phyloP scores from a whole-genome alignment of 2,888 invertebrate species.

The Andrena bicolor region DNA sequence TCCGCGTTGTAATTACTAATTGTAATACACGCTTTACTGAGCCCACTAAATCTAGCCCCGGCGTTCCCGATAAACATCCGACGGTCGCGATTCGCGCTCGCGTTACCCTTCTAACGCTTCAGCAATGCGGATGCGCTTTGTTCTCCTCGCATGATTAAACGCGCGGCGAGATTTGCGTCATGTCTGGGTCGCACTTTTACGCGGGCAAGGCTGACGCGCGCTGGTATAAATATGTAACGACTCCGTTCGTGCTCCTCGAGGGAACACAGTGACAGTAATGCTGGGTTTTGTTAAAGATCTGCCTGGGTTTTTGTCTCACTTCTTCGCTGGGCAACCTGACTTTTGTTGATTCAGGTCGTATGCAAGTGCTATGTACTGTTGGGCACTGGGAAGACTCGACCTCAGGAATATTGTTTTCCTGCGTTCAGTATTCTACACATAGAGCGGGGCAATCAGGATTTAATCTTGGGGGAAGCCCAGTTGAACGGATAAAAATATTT shows the following conservation, averaged over 20 bases:
- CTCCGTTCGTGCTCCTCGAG: not conserved
- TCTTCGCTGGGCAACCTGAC: too few relatives aligned
- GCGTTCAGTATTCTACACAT: too few relatives aligned
- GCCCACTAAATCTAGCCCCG: slow-evolving; percentile 54
- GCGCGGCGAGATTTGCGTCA: slow-evolving; percentile 21
- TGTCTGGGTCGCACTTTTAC: slow-evolving; percentile 15
- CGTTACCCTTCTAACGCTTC: slow-evolving; percentile 39
- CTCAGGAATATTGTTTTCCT: too few relatives aligned
- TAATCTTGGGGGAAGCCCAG: too few relatives aligned
- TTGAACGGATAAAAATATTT: too few relatives aligned
- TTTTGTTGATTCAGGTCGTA: too few relatives aligned
- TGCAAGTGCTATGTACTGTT: too few relatives aligned
- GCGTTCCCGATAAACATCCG: slow-evolving; percentile 45
- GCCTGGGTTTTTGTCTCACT: too few relatives aligned
- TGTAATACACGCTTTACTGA: slow-evolving; percentile 67
- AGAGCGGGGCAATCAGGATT: too few relatives aligned
- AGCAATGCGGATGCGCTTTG: slow-evolving; percentile 46
- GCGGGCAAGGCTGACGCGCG: slow-evolving; percentile 4
- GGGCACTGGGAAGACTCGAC: too few relatives aligned
- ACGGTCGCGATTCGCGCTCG: slow-evolving; percentile 28
- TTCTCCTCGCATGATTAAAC: slow-evolving; percentile 42
- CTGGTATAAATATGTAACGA: slow-evolving; percentile 15
- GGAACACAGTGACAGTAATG: not conserved
- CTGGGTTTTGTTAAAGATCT: too few relatives aligned
- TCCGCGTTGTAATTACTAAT: slow-evolving; percentile 74